Evolutionary conservation across 2,888 invertebrate species (phyloP), one percentile per base, ranked within the genome.

Genomic region (Patella depressa): DNA sequence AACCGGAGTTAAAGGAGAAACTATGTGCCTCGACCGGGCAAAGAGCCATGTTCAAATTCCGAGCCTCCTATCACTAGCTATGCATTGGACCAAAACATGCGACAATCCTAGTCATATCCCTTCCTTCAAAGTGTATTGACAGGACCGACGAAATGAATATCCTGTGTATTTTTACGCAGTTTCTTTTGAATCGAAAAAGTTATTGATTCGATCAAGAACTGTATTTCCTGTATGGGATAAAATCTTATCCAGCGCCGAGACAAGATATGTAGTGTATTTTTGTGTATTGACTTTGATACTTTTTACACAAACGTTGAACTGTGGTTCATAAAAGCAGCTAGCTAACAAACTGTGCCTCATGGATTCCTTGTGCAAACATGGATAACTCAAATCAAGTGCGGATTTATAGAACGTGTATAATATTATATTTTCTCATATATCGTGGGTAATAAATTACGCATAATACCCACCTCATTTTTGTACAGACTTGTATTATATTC

Each of bases 291-390:
- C 65, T 24, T 65, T 24, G 65, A 65, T 24, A 65, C 65, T 65
- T 65, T 65, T 65, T 65, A 24, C 14, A 65, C 24, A 65, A 65
- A 65, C 65, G 24, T 9, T 65, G 24, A 65, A 65, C 65, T 65
- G 65, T 65, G 19, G 19, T 24, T 65, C 65, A 24, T 65, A 65
- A 45, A 65, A 65, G 65, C 65, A 65, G 65, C 65, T 65, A 65
- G 65, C 65, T 65, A 65, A 65, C 65, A 65, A 65, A 65, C 65
- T 65, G 65, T 65, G 65, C 65, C 65, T 65, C 65, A 65, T 65
- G 19, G 19, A 19, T 65, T 65, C 65, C 65, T 65, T 65, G 65
- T 65, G 65, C 65, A 65, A 65, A 65, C 65, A 24, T 65, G 65
- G 65, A 65, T 24, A 19, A 65, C 24, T 65, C 65, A 24, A 24